Conservation (phyloP, 1,140 invertebrate genomes). For the Drosophila triauraria region DNA sequence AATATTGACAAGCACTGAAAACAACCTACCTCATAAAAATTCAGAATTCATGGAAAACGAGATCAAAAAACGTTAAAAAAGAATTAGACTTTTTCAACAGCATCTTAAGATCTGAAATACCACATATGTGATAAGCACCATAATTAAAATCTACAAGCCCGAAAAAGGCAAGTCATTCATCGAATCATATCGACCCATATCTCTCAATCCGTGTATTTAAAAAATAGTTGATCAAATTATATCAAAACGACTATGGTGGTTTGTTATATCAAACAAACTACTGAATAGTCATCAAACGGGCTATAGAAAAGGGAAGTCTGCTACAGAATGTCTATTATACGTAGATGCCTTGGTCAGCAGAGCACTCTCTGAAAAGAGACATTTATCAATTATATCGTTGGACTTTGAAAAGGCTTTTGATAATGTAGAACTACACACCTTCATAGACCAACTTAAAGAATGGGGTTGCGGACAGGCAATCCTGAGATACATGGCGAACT, state of each 20-base stretch:
- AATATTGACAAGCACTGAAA: neutral
- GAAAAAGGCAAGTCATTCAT: neutral
- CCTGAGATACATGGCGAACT: neutral
- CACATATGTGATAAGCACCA: too few relatives aligned
- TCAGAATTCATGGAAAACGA: neutral
- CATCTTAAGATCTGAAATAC: too few relatives aligned
- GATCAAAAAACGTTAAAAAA: neutral
- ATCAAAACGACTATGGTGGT: too few relatives aligned
- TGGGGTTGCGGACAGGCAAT: neutral
- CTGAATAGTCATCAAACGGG: constrained; percentile 3
- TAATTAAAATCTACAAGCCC: neutral
- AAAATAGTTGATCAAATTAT: neutral
- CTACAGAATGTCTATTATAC: constrained; percentile 1
- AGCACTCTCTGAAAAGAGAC: neutral
- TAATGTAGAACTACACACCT: neutral
- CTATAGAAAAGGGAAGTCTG: constrained; percentile 2
- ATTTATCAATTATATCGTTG: neutral
- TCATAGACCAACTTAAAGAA: neutral
- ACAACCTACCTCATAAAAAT: neutral
- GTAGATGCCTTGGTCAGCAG: neutral
- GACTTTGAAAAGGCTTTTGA: neutral
- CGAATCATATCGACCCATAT: neutral
- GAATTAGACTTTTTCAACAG: too few relatives aligned
- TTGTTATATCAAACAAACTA: constrained; percentile 8
- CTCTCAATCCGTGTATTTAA: neutral